These are phyloP conservation scores for Tapirus terrestris DNA, from an alignment of 2,113 vertebrate species.

Conservation along the genomic window DNA sequence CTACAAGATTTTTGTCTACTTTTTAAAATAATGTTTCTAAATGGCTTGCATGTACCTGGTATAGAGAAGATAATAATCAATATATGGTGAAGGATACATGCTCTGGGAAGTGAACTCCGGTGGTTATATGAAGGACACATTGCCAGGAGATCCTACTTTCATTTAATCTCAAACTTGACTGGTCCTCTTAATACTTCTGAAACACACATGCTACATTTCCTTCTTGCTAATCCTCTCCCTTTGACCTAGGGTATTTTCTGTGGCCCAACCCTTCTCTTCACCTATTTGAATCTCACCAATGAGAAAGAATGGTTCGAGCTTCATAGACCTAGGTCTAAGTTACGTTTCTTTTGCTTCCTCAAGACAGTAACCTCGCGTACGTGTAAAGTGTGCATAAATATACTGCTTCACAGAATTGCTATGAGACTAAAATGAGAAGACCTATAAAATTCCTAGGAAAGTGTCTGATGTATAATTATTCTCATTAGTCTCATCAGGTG, in stretches of 20 bases:
- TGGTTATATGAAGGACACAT: background rate
- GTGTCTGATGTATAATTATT: no score
- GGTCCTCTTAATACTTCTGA: background rate
- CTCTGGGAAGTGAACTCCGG: background rate
- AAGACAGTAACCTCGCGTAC: background rate
- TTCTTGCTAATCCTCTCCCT: background rate
- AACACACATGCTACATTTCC: background rate
- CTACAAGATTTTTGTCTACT: background rate
- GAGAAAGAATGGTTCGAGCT: background rate
- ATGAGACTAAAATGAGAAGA: background rate
- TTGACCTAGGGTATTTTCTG: background rate
- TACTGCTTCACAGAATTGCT: background rate
- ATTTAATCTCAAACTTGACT: background rate
- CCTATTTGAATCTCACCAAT: background rate
- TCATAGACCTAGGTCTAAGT: background rate
- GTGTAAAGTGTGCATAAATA: background rate
- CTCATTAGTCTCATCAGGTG: no score
- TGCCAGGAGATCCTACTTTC: background rate
- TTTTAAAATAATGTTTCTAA: background rate
- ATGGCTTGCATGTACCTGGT: background rate
- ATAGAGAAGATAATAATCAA: background rate
- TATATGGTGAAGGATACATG: background rate
- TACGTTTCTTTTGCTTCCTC: background rate
- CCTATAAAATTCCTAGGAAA: background rate
- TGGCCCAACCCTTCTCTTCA: background rate